phyloP scores from a whole-genome alignment of 2,797 vertebrate species.

The Danio choprae region DNA sequence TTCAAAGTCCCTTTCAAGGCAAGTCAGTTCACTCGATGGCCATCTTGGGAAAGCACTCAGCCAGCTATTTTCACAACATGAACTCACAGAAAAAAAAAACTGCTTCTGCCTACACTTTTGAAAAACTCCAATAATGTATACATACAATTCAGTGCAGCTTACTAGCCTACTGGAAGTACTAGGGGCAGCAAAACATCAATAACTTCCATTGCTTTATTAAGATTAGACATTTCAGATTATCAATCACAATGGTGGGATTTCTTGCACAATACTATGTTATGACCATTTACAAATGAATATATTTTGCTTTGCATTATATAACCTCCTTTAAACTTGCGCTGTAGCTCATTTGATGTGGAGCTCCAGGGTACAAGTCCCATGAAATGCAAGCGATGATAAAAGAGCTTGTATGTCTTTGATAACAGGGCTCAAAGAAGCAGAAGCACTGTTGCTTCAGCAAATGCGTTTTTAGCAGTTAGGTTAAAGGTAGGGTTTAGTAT shows the following conservation, averaged over 20 bases:
- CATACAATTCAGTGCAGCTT: neutral
- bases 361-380: too few species aligned
- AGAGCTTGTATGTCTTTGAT: neutral
- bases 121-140: neutral
- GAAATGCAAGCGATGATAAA: neutral
- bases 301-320: neutral
- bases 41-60: neutral
- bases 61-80: neutral
- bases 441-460: neutral
- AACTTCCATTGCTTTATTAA: neutral
- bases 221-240: neutral
- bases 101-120: neutral
- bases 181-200: neutral
- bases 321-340: neutral
- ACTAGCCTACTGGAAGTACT: neutral
- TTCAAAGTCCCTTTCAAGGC: neutral
- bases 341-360: neutral
- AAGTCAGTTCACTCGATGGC: constrained; percentile 7
- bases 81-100: neutral
- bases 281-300: neutral
- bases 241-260: neutral
- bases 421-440: neutral
- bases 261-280: neutral
- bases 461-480: neutral
- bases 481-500: neutral